phyloP scores from a whole-genome alignment of 2,797 vertebrate species.

The Pygocentrus nattereri region DNA sequence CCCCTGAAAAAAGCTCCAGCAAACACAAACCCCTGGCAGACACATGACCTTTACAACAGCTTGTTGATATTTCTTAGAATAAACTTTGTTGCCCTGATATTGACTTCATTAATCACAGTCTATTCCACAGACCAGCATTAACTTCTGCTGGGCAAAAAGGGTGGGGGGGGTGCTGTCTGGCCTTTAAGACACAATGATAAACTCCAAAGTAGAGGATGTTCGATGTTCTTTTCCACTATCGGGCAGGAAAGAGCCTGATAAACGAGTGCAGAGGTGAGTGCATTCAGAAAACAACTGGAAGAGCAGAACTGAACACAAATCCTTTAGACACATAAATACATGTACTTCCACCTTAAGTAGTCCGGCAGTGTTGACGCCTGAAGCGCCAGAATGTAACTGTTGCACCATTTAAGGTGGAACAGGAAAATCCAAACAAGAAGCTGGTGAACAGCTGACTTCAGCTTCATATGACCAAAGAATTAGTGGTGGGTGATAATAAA shows the following conservation, averaged over 20 bases:
- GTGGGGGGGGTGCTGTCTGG: background rate
- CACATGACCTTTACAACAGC: slow-evolving; percentile 39
- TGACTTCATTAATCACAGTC: slow-evolving; percentile 29
- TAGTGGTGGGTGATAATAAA: no score
- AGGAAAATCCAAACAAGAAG: no score
- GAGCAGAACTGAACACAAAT: slow-evolving; percentile 8
- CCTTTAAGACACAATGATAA: slow-evolving; percentile 27
- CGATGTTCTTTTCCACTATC: slow-evolving; percentile 11
- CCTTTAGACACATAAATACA: background rate
- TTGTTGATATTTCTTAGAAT: slow-evolving; percentile 36
- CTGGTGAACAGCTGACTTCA: no score
- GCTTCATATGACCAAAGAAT: no score
- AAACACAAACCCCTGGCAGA: slow-evolving; percentile 15
- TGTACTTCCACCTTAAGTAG: no score
- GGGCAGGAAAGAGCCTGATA: slow-evolving; percentile 21
- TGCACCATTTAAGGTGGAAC: no score
- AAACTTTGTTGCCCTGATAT: slow-evolving; percentile 34
- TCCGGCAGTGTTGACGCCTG: no score
- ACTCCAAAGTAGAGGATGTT: slow-evolving; percentile 20
- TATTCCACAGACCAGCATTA: background rate
- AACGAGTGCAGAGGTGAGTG: slow-evolving; percentile 9
- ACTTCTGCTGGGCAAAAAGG: slow-evolving; percentile 4
- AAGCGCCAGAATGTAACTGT: no score
- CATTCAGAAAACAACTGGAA: slow-evolving; percentile 21
- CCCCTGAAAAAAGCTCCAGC: slow-evolving; percentile 5